Percentiles rank a stretch among this genome's conserved stretches.
These are phyloP conservation scores for Drosophila macrothrix DNA, from an alignment of 2,888 invertebrate species.

Conservation along the genomic window DNA sequence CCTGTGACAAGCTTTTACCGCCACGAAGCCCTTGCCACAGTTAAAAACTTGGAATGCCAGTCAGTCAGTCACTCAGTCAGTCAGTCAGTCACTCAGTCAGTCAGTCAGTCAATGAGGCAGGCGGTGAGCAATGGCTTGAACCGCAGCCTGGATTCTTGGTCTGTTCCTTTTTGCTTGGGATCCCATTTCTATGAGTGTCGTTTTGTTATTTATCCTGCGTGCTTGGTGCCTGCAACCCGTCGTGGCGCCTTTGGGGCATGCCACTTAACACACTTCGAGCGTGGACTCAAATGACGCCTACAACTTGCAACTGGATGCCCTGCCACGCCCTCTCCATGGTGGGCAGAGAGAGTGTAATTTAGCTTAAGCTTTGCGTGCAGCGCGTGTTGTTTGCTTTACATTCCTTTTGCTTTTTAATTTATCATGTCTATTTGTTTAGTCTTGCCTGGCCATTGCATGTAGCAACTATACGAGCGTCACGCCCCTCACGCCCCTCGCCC, in stretches of 20 bases:
- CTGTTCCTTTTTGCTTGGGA: neutral
- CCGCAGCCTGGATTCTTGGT: neutral
- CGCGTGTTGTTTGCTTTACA: slow-evolving; percentile 63
- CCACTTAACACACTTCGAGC: slow-evolving; percentile 72
- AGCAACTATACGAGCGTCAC: slow-evolving; percentile 25
- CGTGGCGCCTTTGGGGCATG: slow-evolving; percentile 61
- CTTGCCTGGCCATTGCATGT: slow-evolving; percentile 57
- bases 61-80: too few species aligned
- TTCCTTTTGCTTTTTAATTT: slow-evolving; percentile 74
- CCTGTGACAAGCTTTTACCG: slow-evolving; percentile 58
- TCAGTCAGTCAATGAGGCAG: neutral
- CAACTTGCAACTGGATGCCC: slow-evolving; percentile 29
- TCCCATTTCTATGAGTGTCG: slow-evolving; percentile 65
- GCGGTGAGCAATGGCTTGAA: slow-evolving; percentile 1
- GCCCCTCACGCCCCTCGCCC: neutral
- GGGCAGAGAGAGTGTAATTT: slow-evolving; percentile 54
- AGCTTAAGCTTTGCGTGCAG: slow-evolving; percentile 56
- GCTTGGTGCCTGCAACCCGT: slow-evolving; percentile 26
- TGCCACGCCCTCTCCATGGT: slow-evolving; percentile 38
- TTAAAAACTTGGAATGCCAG: slow-evolving; percentile 7
- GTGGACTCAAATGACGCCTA: slow-evolving; percentile 35
- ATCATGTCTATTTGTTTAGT: slow-evolving; percentile 80
- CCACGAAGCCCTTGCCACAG: slow-evolving; percentile 33
- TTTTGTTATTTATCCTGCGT: slow-evolving; percentile 76
- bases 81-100: slow-evolving; percentile 1